Evolutionary conservation across 2,113 vertebrate species (phyloP), one percentile per base, ranked within the genome.

Genomic region (Eptesicus fuscus): DNA sequence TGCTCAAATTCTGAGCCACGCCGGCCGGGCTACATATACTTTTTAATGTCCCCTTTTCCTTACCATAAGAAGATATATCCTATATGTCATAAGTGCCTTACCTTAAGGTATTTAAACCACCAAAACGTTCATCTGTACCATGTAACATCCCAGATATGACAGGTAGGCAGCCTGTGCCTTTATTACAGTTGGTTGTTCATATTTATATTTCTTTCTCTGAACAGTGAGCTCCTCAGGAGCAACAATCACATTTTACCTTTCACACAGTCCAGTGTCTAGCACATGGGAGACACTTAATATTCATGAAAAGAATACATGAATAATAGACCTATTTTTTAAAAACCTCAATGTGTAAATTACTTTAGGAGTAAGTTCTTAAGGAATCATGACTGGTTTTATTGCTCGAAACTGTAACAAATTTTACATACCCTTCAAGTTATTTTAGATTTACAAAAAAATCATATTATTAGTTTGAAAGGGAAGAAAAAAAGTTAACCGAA

Each of bases 381-480:
- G 65, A 84, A 70, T 84, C 49, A 63, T 37, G 63, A 67, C 32
- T 71, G 53, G 80, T 51, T 86, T 95, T 78, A 17, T 35, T 87
- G 49, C 28, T 76, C 53, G 30, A 87, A 90, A 94, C 32, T 63
- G 6, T 9, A 37, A 85, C 61, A 91, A 78, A 35, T 59, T 83
- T 88, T 61, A 82, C 0, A 9, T 47, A 61, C 93, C 47, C n/a
- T 67, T 42, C 70, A 70, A 42, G 4, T 90, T 67, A 80, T 18
- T 88, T 88, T 88, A 82, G 22, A 88, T 77, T 65, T 87, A 71
- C 35, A 35, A 96, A 47, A 94, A 94, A 90, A 82, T 56, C 25
- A 73, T 30, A 74, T 59, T 63, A 47, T 49, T 40, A 28, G 23
- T 79, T 63, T 95, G 70, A 77, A 95, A 80, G 63, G n/a, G 82